These are phyloP conservation scores for Strongylocentrotus purpuratus DNA, from an alignment of 35 echinoderm and acorn worm genomes.

Conservation along the genomic window DNA sequence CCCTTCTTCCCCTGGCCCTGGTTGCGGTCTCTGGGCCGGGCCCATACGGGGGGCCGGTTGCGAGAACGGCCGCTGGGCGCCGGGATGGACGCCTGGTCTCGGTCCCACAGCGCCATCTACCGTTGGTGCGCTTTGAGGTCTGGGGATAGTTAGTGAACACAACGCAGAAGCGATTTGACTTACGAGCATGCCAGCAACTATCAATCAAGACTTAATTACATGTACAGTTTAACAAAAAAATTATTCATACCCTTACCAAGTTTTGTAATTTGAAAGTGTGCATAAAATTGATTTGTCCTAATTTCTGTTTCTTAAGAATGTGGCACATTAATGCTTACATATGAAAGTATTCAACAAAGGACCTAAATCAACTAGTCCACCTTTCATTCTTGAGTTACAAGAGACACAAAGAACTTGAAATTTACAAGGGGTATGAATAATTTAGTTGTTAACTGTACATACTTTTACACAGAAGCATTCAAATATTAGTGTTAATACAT, in stretches of 20 bases:
- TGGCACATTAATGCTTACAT: no score
- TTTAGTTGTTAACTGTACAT: no score
- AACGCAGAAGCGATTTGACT: background rate
- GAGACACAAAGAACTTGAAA: no score
- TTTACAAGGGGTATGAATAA: no score
- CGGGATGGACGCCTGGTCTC: background rate
- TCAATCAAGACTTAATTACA: background rate
- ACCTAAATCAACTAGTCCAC: no score
- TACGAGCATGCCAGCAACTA: background rate
- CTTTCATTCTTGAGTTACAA: no score
- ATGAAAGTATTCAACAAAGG: no score
- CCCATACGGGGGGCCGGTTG: constrained; percentile 12
- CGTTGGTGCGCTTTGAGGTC: constrained; percentile 23
- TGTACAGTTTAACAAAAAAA: background rate
- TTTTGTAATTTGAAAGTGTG: no score
- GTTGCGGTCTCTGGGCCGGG: background rate
- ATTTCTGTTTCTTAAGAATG: no score
- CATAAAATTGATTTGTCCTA: no score
- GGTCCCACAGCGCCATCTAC: background rate
- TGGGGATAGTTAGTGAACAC: constrained; percentile 11
- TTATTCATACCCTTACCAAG: no score
- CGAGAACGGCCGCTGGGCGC: constrained; percentile 30
- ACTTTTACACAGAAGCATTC: background rate
- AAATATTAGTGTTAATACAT: background rate
- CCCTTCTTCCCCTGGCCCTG: background rate